A percentile compares a stretch with the other conserved stretches of the same genome.
Conservation (phyloP, 1,140 invertebrate species). For the Aphaenogaster floridana region DNA sequence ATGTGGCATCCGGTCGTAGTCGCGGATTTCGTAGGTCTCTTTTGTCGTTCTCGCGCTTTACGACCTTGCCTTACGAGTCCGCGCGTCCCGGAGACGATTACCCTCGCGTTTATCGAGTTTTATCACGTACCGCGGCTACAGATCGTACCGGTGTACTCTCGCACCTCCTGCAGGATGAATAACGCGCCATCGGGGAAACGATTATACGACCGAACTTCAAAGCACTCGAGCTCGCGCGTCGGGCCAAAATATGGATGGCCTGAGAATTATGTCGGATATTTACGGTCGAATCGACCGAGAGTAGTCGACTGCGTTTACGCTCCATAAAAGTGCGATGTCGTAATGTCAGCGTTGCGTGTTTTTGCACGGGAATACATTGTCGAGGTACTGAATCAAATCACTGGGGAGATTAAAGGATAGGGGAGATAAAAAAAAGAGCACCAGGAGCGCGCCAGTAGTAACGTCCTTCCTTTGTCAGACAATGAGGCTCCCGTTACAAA, state of each 20-base stretch:
- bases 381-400: not conserved
- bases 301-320: not conserved
- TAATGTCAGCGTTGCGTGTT: not conserved
- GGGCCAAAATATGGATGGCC: not conserved
- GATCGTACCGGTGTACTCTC: slow-evolving; percentile 11
- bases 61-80: not conserved
- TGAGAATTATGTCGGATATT: slow-evolving; percentile 18
- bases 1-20: not conserved
- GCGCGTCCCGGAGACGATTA: slow-evolving; percentile 7
- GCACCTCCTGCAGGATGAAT: not conserved
- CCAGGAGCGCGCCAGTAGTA: not conserved
- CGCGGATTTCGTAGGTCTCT: not conserved
- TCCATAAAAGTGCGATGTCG: slow-evolving; percentile 9
- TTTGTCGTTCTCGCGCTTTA: slow-evolving; percentile 18
- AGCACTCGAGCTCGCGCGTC: not conserved
- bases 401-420: not conserved
- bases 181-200: slow-evolving; percentile 14
- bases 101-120: slow-evolving; percentile 32
- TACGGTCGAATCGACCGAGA: not conserved
- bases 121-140: slow-evolving; percentile 42
- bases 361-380: not conserved
- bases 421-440: not conserved
- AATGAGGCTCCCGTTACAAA: not conserved
- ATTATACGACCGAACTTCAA: slow-evolving; percentile 36
- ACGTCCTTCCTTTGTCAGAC: not conserved